Evolutionary conservation across 2,113 vertebrate genomes (phyloP), one percentile per base, ranked within the genome.

Genomic region (Sprattus sprattus): DNA sequence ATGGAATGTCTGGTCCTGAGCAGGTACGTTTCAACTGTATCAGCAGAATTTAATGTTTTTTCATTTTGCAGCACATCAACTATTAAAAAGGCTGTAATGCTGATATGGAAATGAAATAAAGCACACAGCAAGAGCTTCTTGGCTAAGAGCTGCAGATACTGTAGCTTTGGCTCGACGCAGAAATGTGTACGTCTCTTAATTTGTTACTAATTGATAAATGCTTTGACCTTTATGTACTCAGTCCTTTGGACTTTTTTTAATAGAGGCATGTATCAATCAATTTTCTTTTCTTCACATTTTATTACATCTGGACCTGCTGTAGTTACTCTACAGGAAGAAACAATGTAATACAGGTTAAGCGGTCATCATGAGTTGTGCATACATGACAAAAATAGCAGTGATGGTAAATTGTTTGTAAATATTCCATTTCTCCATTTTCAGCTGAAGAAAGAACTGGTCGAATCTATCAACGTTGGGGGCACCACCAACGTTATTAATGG

Each of bases 401-500:
- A n/a, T 25, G 2, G n/a, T 67, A 71, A 1, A 1, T 28, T 46
- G 60, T 45, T 7, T 81, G 32, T 16, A 50, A 28, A 10, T 81
- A 4, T 54, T 81, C 25, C 57, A 13, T 22, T 80, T 81, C 84
- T 71, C 54, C 49, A n/a, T 84, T 20, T 7, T 60, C 46, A 89
- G 86, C 80, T 89, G 20, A 89, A 46, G 78, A 97, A 95, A 93
- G 94, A 97, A 84, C 94, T 95, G 89, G 96, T 97, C 88, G 97
- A 99, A 88, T 98, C 97, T 13, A 89, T 97, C 89, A 99, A 99
- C 71, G 93, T 99, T 0, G 95, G 95, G 54, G 98, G 98, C 89
- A 99, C 98, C 83, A 96, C 93, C 90, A 94, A 96, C 84, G 88
- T 99, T 88, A 97, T 99, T 52, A 96, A 96, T 8, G 98, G 98